Percentiles rank a stretch among this genome's conserved stretches.
Conservation (phyloP, 1,140 invertebrate genomes). For the Drosophila malerkotliana region DNA sequence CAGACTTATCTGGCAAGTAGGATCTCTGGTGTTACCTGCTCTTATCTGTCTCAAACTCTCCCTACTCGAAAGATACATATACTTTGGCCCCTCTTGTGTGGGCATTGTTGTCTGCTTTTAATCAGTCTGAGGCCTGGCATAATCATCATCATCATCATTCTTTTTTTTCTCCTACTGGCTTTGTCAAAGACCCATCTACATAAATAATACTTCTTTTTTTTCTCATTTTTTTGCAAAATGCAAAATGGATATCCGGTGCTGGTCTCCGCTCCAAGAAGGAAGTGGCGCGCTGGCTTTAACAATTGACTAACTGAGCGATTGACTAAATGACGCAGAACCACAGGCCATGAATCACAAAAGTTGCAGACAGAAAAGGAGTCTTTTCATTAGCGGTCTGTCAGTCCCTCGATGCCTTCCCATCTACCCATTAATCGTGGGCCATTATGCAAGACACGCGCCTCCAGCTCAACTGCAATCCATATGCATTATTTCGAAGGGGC, state of each 20-base stretch:
- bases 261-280: slow-evolving; percentile 43
- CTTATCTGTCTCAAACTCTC: slow-evolving; percentile 37
- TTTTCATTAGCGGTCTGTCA: slow-evolving; percentile 48
- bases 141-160: slow-evolving; percentile 52
- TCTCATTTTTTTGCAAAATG: slow-evolving; percentile 56
- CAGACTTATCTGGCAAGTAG: slow-evolving; percentile 21
- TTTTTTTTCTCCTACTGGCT: slow-evolving; percentile 8
- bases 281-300: slow-evolving; percentile 23
- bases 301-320: slow-evolving; percentile 42
- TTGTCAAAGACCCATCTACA: slow-evolving; percentile 53
- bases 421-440: slow-evolving; percentile 63
- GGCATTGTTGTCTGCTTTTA: slow-evolving; percentile 58
- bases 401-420: slow-evolving; percentile 5
- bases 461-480: slow-evolving; percentile 55
- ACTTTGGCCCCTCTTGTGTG: slow-evolving; percentile 31
- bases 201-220: slow-evolving; percentile 37
- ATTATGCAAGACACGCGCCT: slow-evolving; percentile 81
- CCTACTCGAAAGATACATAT: background rate
- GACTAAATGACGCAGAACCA: slow-evolving; percentile 43
- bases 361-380: slow-evolving; percentile 49
- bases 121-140: slow-evolving; percentile 66
- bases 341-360: slow-evolving; percentile 54
- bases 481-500: slow-evolving; percentile 55
- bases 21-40: slow-evolving; percentile 45
- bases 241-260: slow-evolving; percentile 75